A percentile compares a stretch with the other conserved stretches of the same genome.
phyloP scores from a whole-genome alignment of 1,140 invertebrate species.

The Drosophila yakuba region DNA sequence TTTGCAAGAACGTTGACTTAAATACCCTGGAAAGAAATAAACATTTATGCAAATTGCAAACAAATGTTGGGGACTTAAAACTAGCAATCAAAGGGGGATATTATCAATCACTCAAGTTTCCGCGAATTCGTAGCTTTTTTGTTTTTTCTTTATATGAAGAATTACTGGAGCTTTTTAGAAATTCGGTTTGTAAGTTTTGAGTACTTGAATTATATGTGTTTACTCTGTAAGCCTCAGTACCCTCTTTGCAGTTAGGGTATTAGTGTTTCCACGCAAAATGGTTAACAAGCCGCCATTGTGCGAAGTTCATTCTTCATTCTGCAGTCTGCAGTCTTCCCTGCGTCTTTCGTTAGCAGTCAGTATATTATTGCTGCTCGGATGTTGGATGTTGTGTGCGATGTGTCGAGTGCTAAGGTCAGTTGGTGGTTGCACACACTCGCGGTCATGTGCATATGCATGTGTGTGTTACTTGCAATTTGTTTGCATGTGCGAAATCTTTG shows the following conservation, averaged over 20 bases:
- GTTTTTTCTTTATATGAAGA: background rate
- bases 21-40: constrained; percentile 29
- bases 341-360: constrained; percentile 2
- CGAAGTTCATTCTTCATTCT: constrained; percentile 33
- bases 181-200: background rate
- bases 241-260: background rate
- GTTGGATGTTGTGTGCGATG: background rate
- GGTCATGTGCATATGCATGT: constrained; percentile 3
- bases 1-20: background rate
- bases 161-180: background rate
- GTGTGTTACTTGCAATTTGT: constrained; percentile 53
- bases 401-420: constrained; percentile 70
- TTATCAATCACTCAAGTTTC: background rate
- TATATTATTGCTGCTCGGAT: constrained; percentile 17
- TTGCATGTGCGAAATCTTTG: constrained; percentile 45
- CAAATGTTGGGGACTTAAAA: background rate
- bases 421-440: constrained; percentile 43
- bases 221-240: background rate
- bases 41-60: constrained; percentile 27
- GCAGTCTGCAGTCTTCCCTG: constrained; percentile 23
- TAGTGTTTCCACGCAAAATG: constrained; percentile 7
- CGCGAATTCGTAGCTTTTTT: background rate
- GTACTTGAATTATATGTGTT: no score
- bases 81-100: background rate
- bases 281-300: constrained; percentile 22